Evolutionary conservation across 2,113 vertebrate genomes (phyloP).

Genomic region (Zootoca vivipara): DNA sequence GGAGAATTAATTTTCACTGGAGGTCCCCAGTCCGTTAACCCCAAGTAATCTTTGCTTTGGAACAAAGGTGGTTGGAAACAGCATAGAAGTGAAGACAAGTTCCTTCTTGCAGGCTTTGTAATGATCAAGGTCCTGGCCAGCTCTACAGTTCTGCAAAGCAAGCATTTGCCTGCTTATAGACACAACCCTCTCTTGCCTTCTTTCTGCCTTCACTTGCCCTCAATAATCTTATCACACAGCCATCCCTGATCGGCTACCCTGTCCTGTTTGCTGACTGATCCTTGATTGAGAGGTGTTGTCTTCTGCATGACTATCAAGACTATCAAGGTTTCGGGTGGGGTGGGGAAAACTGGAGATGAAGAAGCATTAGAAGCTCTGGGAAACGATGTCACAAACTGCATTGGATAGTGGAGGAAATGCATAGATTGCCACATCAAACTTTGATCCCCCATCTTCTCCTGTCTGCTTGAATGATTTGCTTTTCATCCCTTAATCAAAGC

Average conservation of each 20-base stretch:
- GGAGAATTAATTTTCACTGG: rapidly evolving
- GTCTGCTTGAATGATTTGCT: background rate
- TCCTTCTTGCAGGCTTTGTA: background rate
- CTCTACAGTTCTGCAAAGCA: no score
- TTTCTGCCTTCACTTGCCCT: background rate
- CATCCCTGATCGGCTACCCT: background rate
- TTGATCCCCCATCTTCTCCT: background rate
- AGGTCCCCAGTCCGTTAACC: rapidly evolving
- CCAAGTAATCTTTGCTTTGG: background rate
- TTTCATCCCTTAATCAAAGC: background rate
- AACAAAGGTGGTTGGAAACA: background rate
- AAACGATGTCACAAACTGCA: background rate
- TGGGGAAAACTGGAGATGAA: background rate
- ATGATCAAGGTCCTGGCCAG: background rate
- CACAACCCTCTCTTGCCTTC: no score
- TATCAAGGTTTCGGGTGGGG: no score
- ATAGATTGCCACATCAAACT: background rate
- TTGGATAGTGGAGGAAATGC: background rate
- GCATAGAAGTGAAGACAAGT: rapidly evolving
- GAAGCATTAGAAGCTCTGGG: background rate
- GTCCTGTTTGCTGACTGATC: background rate
- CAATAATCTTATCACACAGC: background rate
- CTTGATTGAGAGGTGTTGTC: background rate
- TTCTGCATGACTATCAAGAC: background rate
- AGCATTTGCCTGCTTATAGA: no score